phyloP scores from a whole-genome alignment of 2,113 vertebrate genomes.

The Laticauda colubrina region DNA sequence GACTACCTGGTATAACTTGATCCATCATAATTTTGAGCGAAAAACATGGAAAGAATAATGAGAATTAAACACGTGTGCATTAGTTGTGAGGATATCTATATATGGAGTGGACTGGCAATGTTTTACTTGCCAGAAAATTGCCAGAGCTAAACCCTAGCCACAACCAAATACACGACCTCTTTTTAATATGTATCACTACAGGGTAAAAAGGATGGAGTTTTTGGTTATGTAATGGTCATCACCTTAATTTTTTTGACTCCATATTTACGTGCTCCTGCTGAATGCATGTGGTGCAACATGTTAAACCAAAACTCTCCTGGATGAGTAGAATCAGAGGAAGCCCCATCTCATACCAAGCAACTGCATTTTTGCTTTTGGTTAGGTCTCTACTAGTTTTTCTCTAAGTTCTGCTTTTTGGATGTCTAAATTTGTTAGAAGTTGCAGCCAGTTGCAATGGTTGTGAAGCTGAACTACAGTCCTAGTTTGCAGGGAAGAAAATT shows the following conservation, averaged over 20 bases:
- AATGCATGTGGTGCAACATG: background rate
- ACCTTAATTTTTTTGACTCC: background rate
- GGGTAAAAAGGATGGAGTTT: background rate
- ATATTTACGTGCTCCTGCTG: background rate
- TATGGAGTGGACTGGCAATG: background rate
- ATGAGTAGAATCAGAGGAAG: background rate
- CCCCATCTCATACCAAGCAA: background rate
- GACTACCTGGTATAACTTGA: conserved; percentile 7
- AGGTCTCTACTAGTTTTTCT: background rate
- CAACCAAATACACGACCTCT: background rate
- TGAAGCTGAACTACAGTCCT: background rate
- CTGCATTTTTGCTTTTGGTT: background rate
- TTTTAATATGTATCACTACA: background rate
- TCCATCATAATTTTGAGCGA: background rate
- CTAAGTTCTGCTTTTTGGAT: background rate
- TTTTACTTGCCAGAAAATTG: background rate
- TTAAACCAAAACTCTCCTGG: background rate
- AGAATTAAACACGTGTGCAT: background rate
- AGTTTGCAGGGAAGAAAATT: background rate
- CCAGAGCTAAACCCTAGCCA: background rate
- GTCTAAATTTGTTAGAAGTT: background rate
- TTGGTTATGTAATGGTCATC: background rate
- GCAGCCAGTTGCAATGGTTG: background rate
- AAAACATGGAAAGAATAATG: background rate
- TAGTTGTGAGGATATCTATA: background rate